These are phyloP conservation scores for Ictalurus punctatus DNA, from an alignment of 2,113 vertebrate genomes.

Conservation along the genomic window DNA sequence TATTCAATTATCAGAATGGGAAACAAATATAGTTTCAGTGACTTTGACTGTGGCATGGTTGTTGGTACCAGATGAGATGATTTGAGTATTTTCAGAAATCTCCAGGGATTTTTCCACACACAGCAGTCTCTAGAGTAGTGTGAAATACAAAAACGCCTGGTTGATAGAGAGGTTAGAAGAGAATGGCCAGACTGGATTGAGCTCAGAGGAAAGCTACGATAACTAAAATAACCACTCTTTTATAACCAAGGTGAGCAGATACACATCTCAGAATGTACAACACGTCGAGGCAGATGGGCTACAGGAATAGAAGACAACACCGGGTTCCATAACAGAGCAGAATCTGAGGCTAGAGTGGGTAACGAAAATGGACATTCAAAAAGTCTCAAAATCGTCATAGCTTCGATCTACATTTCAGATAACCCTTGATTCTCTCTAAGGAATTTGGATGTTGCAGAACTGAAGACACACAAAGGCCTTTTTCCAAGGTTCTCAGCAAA, in stretches of 20 bases:
- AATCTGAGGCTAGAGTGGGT: neutral
- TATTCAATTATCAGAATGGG: no score
- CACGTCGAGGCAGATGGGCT: neutral
- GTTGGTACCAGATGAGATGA: neutral
- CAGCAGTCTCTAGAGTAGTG: no score
- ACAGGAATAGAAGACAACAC: neutral
- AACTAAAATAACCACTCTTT: no score
- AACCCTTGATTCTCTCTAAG: neutral
- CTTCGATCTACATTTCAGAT: neutral
- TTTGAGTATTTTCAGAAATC: neutral
- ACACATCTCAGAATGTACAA: no score
- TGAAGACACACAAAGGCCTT: conserved; percentile 38
- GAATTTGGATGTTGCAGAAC: neutral
- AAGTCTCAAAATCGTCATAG: neutral
- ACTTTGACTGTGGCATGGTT: neutral
- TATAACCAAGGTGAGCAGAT: no score
- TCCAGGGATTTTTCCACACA: neutral
- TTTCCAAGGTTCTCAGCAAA: conserved; percentile 64
- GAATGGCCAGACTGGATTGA: no score
- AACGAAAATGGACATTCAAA: neutral
- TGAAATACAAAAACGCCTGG: no score
- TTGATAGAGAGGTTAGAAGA: no score
- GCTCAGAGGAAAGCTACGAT: no score
- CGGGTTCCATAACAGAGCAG: neutral
- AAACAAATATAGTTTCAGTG: no score